Evolutionary conservation across 1,140 invertebrate genomes (phyloP), one percentile per base, ranked within the genome.

Genomic region (Trachymyrmex cornetzi): DNA sequence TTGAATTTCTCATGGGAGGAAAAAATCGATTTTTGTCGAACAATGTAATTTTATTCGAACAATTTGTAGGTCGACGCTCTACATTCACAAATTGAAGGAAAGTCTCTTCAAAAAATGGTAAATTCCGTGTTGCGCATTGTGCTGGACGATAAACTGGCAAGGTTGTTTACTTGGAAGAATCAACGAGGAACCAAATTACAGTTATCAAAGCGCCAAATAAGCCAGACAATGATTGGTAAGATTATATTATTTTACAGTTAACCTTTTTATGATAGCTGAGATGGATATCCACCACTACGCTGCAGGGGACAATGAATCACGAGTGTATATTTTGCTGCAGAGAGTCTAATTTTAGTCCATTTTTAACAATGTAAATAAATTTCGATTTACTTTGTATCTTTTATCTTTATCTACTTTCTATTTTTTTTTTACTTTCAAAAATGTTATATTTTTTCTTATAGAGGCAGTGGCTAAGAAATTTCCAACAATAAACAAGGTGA

Each of bases 101-200:
- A n/a, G n/a, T n/a, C n/a, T n/a, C n/a, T n/a, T n/a, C n/a, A n/a
- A n/a, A n/a, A n/a, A n/a, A n/a, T n/a, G n/a, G 30, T 67, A 9
- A 44, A 67, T 67, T 67, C 34, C n/a, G n/a, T 67, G 5, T 4
- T 67, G 3, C 24, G 64, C 11, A 61, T 61, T 11, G 38, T 71
- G 19, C 19, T 53, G 5, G 22, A 50, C 3, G n/a, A 71, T 53
- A 71, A 50, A 71, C 2, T 71, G n/a, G 66, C 66, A 48, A 69
- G 34, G 6, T 2, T 12, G 14, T 69, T 69, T 48, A 69, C 48
- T 48, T 69, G 66, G 66, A 69, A 69, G 3, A 34, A 34, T 22
- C 38, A 69, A 69, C 66, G 66, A 22, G 66, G 66, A 69, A 69
- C 30, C 2, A 69, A 69, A 69, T 6, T 44, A 2, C 48, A 69